Conservation (phyloP, 2,888 invertebrate genomes). For the Pseudoips prasinana region DNA sequence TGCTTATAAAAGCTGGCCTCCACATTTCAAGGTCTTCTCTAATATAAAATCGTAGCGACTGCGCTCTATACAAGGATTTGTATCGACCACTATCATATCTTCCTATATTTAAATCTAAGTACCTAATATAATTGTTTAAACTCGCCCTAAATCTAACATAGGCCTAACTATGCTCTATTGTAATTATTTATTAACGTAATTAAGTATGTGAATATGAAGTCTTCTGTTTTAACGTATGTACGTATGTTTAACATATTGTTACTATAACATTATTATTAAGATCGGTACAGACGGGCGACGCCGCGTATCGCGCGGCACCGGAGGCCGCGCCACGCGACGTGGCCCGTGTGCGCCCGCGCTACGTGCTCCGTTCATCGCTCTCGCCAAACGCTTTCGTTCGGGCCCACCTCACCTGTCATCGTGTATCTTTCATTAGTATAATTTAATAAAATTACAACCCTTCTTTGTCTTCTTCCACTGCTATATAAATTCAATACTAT, state of each 20-base stretch:
- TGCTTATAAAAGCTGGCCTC: too few relatives aligned
- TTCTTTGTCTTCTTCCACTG: too few relatives aligned
- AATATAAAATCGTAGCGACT: too few relatives aligned
- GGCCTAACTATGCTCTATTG: slow-evolving; percentile 23
- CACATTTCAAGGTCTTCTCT: too few relatives aligned
- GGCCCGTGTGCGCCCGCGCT: slow-evolving; percentile 6
- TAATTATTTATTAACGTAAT: not conserved
- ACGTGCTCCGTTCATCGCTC: too few relatives aligned
- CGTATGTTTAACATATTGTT: slow-evolving; percentile 10
- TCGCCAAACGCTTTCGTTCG: too few relatives aligned
- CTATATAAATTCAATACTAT: too few relatives aligned
- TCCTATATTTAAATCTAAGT: slow-evolving; percentile 26
- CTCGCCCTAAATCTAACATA: slow-evolving; percentile 36
- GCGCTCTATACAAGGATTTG: slow-evolving; percentile 19
- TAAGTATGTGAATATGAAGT: slow-evolving; percentile 19
- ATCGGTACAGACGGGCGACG: slow-evolving; percentile 7
- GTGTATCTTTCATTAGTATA: too few relatives aligned
- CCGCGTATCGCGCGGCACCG: not conserved
- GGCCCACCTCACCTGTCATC: too few relatives aligned
- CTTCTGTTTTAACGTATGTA: slow-evolving; percentile 16
- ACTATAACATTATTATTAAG: slow-evolving; percentile 9
- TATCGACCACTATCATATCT: slow-evolving; percentile 37
- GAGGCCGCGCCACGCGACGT: not conserved
- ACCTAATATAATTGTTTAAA: slow-evolving; percentile 32
- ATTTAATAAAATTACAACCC: too few relatives aligned